phyloP scores from a whole-genome alignment of 2,113 vertebrate genomes.

The Recurvirostra avosetta region DNA sequence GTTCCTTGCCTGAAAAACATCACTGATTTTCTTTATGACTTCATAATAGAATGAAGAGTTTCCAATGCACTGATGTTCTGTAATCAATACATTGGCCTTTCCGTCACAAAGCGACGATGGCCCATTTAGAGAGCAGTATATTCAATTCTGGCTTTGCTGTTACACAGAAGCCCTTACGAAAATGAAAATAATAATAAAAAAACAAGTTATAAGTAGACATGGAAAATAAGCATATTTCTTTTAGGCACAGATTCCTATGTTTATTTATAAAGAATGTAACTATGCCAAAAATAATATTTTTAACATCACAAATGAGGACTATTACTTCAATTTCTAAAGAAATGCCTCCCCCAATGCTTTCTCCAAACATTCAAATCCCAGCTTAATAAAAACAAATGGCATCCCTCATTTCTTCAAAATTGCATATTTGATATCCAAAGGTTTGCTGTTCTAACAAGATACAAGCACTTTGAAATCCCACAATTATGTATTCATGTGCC shows the following conservation, averaged over 20 bases:
- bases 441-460: constrained; percentile 65
- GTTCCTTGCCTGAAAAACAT: not conserved
- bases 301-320: constrained; percentile 66
- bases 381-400: constrained; percentile 83
- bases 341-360: constrained; percentile 73
- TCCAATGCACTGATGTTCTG: not conserved
- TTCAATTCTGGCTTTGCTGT: constrained; percentile 18
- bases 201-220: constrained; percentile 24
- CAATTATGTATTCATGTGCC: constrained; percentile 63
- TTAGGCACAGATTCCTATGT: constrained; percentile 20
- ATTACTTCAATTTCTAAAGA: constrained; percentile 71
- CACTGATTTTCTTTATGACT: not conserved
- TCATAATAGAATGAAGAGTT: not conserved
- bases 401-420: constrained; percentile 73
- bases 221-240: constrained; percentile 59
- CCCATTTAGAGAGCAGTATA: not conserved
- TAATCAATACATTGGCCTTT: not conserved
- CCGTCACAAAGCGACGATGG: not conserved
- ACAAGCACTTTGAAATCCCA: constrained; percentile 57
- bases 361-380: constrained; percentile 80
- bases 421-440: constrained; percentile 62
- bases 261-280: constrained; percentile 60
- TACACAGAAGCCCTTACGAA: not conserved
- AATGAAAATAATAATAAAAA: constrained; percentile 33
- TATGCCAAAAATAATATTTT: constrained; percentile 71